Conservation (phyloP, 2,797 vertebrate genomes). For the Sebastes steindachneri region DNA sequence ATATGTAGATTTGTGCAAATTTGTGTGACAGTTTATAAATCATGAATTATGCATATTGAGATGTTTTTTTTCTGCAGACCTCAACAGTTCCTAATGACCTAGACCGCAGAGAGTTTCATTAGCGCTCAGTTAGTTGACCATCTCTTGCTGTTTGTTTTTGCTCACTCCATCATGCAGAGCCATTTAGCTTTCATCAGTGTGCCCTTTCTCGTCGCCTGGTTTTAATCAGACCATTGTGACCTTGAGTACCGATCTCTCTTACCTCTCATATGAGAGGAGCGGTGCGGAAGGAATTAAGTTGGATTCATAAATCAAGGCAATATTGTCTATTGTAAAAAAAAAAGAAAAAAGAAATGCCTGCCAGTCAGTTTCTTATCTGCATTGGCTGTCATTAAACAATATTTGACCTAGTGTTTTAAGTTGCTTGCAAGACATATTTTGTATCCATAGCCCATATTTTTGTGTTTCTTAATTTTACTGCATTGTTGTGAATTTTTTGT, state of each 20-base stretch:
- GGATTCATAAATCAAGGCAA: background rate
- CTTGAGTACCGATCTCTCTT: conserved; percentile 33
- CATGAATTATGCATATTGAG: conserved; percentile 45
- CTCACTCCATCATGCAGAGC: conserved; percentile 60
- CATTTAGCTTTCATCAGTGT: conserved; percentile 64
- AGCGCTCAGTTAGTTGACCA: conserved; percentile 56
- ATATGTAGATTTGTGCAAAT: conserved; percentile 57
- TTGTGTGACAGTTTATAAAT: conserved; percentile 44
- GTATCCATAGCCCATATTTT: background rate
- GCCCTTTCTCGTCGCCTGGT: conserved; percentile 40
- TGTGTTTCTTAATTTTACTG: background rate
- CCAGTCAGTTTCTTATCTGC: background rate
- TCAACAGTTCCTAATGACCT: conserved; percentile 35
- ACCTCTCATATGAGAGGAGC: background rate
- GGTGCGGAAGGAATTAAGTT: background rate
- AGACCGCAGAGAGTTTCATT: conserved; percentile 64
- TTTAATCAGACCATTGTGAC: conserved; percentile 71
- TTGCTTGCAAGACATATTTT: background rate
- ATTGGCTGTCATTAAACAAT: background rate
- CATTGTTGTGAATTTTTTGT: background rate
- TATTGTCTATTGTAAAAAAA: background rate
- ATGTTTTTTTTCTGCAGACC: conserved; percentile 20
- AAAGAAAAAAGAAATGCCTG: background rate
- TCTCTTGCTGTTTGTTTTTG: conserved; percentile 50
- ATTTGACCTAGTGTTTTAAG: background rate